Conservation (phyloP, 2,888 invertebrate genomes). For the Papilio protenor region DNA sequence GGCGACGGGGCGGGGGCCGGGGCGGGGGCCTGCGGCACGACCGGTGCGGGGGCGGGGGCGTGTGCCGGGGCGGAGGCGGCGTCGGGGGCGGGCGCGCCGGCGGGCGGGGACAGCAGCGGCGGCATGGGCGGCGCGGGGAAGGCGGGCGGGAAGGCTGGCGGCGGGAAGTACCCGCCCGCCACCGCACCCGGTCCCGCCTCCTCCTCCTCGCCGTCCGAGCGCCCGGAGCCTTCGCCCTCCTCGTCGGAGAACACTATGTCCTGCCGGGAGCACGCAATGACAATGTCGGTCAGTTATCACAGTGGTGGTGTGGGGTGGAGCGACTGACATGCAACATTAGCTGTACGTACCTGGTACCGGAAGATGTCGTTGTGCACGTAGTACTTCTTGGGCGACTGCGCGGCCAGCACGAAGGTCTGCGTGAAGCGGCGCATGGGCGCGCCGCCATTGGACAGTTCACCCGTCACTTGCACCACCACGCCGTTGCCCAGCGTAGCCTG, state of each 20-base stretch:
- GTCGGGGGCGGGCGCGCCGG: constrained; percentile 50
- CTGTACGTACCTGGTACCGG: constrained; percentile 91
- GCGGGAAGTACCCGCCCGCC: constrained; percentile 58
- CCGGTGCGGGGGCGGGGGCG: constrained; percentile 46
- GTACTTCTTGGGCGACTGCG: constrained; percentile 98
- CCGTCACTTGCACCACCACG: constrained; percentile 98
- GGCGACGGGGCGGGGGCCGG: constrained; percentile 61
- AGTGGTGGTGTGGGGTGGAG: no score
- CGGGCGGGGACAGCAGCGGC: constrained; percentile 57
- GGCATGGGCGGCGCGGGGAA: constrained; percentile 70
- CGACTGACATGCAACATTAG: background rate
- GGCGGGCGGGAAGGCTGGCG: constrained; percentile 59
- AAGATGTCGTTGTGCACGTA: constrained; percentile 99
- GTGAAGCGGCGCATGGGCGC: constrained; percentile 99
- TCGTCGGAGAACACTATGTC: constrained; percentile 86
- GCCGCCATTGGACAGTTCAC: constrained; percentile 97
- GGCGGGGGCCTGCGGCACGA: constrained; percentile 42
- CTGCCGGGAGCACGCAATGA: constrained; percentile 53
- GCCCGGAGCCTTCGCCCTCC: constrained; percentile 80
- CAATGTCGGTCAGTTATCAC: background rate
- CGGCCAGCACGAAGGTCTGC: constrained; percentile 97
- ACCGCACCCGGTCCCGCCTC: constrained; percentile 59
- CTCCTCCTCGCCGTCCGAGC: constrained; percentile 88
- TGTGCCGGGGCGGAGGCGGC: constrained; percentile 57
- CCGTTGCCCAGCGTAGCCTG: constrained; percentile 97